A percentile compares a stretch with the other conserved stretches of the same genome.
Evolutionary conservation across 2,113 vertebrate species (phyloP).

Genomic region (Cranoglanis bouderius): DNA sequence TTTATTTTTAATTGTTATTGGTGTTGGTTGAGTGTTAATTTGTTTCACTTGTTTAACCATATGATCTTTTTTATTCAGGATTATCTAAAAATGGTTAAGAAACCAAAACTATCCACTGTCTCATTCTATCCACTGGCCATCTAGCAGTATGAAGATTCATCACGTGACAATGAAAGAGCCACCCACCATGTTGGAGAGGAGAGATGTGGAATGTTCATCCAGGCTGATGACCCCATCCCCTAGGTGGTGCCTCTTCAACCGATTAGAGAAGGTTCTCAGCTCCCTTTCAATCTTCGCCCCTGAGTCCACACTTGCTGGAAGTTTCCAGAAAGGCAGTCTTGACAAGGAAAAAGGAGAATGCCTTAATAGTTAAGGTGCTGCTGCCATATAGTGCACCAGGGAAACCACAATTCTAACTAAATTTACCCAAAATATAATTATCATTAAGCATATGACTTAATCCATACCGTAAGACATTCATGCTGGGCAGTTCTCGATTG

Average conservation of each 20-base stretch:
- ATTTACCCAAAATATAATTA: background rate
- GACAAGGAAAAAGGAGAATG: background rate
- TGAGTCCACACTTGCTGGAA: slow-evolving; percentile 69
- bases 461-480: slow-evolving; percentile 74
- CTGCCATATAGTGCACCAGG: background rate
- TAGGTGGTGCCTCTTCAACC: slow-evolving; percentile 77
- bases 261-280: slow-evolving; percentile 77
- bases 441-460: background rate
- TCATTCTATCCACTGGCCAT: slow-evolving; percentile 9
- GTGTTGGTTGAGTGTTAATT: background rate
- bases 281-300: slow-evolving; percentile 80
- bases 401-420: background rate
- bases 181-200: slow-evolving; percentile 77
- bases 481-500: slow-evolving; percentile 70
- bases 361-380: background rate
- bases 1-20: background rate
- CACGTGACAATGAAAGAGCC: background rate
- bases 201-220: slow-evolving; percentile 79
- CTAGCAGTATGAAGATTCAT: background rate
- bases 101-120: background rate
- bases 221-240: slow-evolving; percentile 82
- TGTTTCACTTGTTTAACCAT: background rate
- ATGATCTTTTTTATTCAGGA: background rate
- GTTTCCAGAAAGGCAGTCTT: slow-evolving; percentile 82
- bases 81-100: background rate